Conservation (phyloP, 2,797 vertebrate genomes). For the Caiman crocodilus region DNA sequence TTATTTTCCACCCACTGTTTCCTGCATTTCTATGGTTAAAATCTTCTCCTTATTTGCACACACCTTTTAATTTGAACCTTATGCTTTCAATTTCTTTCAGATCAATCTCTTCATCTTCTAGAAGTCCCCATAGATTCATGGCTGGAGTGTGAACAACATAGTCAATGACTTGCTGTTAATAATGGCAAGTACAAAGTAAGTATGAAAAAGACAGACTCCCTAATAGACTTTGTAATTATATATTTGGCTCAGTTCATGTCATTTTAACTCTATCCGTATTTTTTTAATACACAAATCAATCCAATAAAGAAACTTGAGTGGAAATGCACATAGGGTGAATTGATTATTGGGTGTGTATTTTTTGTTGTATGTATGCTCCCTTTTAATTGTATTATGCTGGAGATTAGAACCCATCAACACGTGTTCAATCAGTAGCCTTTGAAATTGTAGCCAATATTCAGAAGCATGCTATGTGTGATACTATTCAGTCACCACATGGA, state of each 20-base stretch:
- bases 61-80: constrained; percentile 60
- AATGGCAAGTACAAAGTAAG: constrained; percentile 49
- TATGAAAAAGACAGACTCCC: constrained; percentile 29
- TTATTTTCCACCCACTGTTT: constrained; percentile 64
- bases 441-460: neutral
- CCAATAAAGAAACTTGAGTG: constrained; percentile 31
- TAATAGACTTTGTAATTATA: constrained; percentile 50
- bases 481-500: neutral
- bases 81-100: constrained; percentile 60
- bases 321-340: constrained; percentile 21
- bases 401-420: constrained; percentile 21
- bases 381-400: constrained; percentile 7
- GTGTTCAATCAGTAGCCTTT: constrained; percentile 31
- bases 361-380: neutral
- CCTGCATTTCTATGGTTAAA: constrained; percentile 63
- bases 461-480: neutral
- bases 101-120: constrained; percentile 54
- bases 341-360: neutral
- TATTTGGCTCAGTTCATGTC: constrained; percentile 51
- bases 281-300: constrained; percentile 23
- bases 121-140: constrained; percentile 36
- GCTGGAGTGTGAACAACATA: constrained; percentile 56
- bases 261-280: constrained; percentile 60
- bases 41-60: constrained; percentile 56
- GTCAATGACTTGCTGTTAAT: constrained; percentile 21